A percentile compares a stretch with the other conserved stretches of the same genome.
Conservation (phyloP, 2,113 vertebrate species). For the Nothoprocta pentlandii region DNA sequence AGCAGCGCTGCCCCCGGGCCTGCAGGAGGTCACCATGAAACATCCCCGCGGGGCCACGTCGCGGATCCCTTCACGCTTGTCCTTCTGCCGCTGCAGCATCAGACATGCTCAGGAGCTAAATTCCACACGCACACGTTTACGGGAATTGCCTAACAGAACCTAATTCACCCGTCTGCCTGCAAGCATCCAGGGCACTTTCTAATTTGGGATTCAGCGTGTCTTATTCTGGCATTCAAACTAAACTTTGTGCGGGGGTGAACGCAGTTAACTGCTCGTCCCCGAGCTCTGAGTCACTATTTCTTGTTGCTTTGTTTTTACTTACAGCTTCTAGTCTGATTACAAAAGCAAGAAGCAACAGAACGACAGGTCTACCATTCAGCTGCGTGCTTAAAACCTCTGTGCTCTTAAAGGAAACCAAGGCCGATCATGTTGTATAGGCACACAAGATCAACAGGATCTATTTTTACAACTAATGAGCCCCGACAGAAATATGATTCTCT, state of each 20-base stretch:
- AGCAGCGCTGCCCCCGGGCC: neutral
- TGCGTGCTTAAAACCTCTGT: neutral
- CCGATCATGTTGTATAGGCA: neutral
- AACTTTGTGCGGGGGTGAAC: neutral
- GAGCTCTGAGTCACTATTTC: neutral
- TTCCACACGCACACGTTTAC: accelerated
- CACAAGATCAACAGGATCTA: neutral
- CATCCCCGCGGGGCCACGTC: accelerated
- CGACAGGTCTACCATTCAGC: neutral
- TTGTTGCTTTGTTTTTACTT: neutral
- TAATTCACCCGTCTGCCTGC: neutral
- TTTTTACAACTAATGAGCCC: slow-evolving; percentile 40
- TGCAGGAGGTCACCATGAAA: too few relatives aligned
- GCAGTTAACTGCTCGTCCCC: neutral
- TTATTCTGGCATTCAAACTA: slow-evolving; percentile 11
- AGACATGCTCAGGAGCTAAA: neutral
- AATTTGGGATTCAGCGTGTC: neutral
- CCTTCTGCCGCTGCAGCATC: neutral
- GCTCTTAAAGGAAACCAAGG: neutral
- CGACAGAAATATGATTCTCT: slow-evolving; percentile 37
- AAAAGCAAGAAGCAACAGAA: neutral
- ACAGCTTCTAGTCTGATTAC: neutral
- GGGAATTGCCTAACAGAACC: neutral
- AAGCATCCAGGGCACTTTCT: neutral
- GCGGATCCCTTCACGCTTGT: neutral